A percentile compares a stretch with the other conserved stretches of the same genome.
Conservation (phyloP, 2,113 vertebrate species). For the Poeciliopsis turrubarensis region DNA sequence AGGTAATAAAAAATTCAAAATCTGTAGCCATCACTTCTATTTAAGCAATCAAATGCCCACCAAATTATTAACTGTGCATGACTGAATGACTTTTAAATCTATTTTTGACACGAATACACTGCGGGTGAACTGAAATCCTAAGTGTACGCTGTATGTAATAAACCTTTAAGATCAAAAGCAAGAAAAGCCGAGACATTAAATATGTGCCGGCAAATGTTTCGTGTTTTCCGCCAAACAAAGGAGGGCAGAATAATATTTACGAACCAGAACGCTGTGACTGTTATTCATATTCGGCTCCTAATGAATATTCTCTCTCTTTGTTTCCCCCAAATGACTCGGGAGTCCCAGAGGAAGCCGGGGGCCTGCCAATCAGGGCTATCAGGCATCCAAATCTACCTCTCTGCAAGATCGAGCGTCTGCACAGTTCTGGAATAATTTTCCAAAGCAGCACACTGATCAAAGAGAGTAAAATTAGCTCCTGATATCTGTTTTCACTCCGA, state of each 20-base stretch:
- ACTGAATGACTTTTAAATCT: no score
- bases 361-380: background rate
- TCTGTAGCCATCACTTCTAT: no score
- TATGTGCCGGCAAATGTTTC: background rate
- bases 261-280: background rate
- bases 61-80: no score
- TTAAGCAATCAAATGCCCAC: no score
- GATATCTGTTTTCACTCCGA: background rate
- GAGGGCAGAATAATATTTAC: background rate
- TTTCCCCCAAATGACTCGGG: constrained; percentile 18
- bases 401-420: background rate
- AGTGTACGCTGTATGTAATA: background rate
- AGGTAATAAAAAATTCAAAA: no score
- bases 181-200: background rate
- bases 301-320: background rate
- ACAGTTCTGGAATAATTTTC: background rate
- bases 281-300: background rate
- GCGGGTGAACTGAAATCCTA: no score
- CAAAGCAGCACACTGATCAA: background rate
- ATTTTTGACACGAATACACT: no score
- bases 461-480: background rate
- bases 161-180: background rate
- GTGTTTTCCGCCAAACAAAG: background rate
- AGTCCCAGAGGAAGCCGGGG: background rate
- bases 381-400: background rate